Base-by-base conservation (phyloP, 2,888 invertebrate genomes). In the Andrena fulva region DNA sequence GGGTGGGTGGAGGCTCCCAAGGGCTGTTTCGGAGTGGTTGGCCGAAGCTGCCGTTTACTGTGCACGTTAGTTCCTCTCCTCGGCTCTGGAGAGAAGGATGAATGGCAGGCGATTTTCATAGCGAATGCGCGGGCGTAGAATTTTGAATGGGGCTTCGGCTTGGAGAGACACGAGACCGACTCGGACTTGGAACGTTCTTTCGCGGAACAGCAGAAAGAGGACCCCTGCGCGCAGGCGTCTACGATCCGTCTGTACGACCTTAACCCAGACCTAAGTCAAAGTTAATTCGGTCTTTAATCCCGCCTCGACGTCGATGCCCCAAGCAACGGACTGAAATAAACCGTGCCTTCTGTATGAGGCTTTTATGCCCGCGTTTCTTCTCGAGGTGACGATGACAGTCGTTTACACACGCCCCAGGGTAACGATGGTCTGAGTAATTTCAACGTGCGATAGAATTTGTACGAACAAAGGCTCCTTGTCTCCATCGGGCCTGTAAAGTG, bases 211-310 rank as follows among this genome's bases (percentile, higher is more conserved):
- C 27, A 54, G n/a, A 42, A 31, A 68, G 7, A n/a, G 59, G n/a
- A 27, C 2, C 27, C 7, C 2, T 0, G 33, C 2, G 79, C 79
- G 77, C 79, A 70, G 16, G 79, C 73, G 77, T 70, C 50, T 33
- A 0, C 31, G 6, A 52, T 2, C 42, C 29, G 69, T 29, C 77
- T 70, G 69, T 70, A 20, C 42, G 79, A 70, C 79, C 79, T 79
- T 79, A 79, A 79, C 79, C 79, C 79, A 77, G 79, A 79, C 79
- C 79, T 77, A 64, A 77, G 69, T 59, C 79, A 79, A 79, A 79
- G 59, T 77, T 79, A 79, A 79, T 66, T 77, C 77, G 56, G 35
- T 64, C 77, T 79, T 56, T 77, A 77, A 79, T 77, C 64, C 77
- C 29, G 64, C 64, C 8, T n/a, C 8, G 78, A 77, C 69, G 79